Conservation (phyloP, 2,888 invertebrate genomes). For the Fissipunctia ypsillon region DNA sequence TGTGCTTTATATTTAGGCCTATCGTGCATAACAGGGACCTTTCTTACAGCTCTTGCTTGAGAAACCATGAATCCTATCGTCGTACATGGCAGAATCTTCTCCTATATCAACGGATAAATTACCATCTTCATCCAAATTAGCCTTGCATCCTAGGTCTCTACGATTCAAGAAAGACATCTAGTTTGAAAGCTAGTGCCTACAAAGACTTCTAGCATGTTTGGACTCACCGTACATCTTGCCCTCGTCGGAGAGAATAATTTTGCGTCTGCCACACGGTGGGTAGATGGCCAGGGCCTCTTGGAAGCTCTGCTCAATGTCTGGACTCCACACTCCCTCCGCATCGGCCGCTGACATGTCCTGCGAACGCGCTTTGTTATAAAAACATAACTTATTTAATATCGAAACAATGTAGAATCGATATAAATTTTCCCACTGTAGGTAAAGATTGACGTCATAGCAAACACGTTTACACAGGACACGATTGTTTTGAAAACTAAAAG, state of each 20-base stretch:
- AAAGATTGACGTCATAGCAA: conserved; percentile 40
- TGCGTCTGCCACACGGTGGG: conserved; percentile 99
- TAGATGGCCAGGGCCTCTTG: conserved; percentile 99
- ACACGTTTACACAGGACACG: conserved; percentile 15
- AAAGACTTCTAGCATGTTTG: conserved; percentile 75
- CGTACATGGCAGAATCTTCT: not conserved
- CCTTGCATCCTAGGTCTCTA: not conserved
- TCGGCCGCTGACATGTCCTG: conserved; percentile 98
- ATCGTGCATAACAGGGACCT: not conserved
- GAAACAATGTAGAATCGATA: conserved; percentile 50
- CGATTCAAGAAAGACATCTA: not conserved
- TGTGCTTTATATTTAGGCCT: conserved; percentile 23
- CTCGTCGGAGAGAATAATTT: conserved; percentile 99
- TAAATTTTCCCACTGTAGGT: conserved; percentile 45
- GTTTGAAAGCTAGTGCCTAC: conserved; percentile 27
- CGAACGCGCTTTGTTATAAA: conserved; percentile 61
- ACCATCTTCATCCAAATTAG: not conserved
- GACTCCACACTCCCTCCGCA: conserved; percentile 99
- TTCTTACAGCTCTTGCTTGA: not conserved
- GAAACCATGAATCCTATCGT: not conserved
- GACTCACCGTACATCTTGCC: conserved; percentile 99
- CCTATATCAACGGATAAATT: not conserved
- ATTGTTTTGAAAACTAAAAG: conserved; percentile 36
- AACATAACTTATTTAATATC: conserved; percentile 43
- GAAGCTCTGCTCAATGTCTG: conserved; percentile 99